Evolutionary conservation across 2,888 invertebrate genomes (phyloP).

Genomic region (Apantesis nais): DNA sequence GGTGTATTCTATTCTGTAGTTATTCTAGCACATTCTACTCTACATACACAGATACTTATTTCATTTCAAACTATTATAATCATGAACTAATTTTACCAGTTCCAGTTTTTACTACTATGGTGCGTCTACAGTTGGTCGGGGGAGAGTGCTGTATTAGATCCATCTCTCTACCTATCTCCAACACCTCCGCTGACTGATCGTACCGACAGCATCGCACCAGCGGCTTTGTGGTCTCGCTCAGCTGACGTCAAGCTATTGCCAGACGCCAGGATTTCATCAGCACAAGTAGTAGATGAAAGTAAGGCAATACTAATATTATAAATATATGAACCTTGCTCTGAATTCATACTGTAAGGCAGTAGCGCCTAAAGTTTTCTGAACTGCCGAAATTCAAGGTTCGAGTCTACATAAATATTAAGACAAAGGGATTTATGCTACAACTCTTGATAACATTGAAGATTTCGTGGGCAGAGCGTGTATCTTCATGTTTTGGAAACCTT

Average conservation of each 20-base stretch:
- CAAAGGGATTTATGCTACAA: too few species aligned
- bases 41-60: not conserved
- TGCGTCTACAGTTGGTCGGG: constrained; percentile 37
- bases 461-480: too few species aligned
- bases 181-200: constrained; percentile 65
- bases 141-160: constrained; percentile 66
- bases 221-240: constrained; percentile 55
- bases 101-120: constrained; percentile 36
- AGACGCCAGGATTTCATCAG: constrained; percentile 18
- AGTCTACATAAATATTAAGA: too few species aligned
- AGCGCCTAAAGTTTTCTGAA: too few species aligned
- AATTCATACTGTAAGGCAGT: not conserved
- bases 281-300: constrained; percentile 27
- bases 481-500: too few species aligned
- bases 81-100: constrained; percentile 15
- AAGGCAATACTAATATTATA: constrained; percentile 15
- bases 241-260: constrained; percentile 38
- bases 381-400: too few species aligned
- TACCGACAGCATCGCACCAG: constrained; percentile 45
- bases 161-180: constrained; percentile 71
- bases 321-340: not conserved
- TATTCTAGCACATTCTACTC: not conserved
- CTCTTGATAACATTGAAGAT: too few species aligned
- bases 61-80: not conserved
- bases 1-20: not conserved